Evolutionary conservation across 2,888 invertebrate species (phyloP).

Genomic region (Mycogona germanica): DNA sequence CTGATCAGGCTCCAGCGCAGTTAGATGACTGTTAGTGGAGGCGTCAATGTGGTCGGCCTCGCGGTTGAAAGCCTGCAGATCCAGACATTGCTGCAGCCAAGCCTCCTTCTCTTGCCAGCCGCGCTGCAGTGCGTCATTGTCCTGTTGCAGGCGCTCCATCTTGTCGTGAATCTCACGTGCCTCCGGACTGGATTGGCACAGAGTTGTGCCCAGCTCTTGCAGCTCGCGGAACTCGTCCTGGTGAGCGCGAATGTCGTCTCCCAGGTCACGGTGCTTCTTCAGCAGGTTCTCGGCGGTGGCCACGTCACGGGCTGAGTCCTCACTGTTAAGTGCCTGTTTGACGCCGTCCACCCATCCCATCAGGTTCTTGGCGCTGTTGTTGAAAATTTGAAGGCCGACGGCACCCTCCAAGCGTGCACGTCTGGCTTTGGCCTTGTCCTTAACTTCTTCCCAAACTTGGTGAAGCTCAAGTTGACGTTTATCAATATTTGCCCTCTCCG

Average conservation of each 20-base stretch:
- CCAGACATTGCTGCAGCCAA: conserved; percentile 72
- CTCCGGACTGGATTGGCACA: conserved; percentile 48
- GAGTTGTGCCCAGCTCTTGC: conserved; percentile 32
- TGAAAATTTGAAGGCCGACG: conserved; percentile 89
- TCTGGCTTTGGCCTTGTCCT: conserved; percentile 70
- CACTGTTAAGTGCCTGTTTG: conserved; percentile 63
- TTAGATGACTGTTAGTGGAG: conserved; percentile 83
- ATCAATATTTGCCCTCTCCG: conserved; percentile 74
- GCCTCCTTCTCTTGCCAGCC: conserved; percentile 78
- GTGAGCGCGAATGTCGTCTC: conserved; percentile 79
- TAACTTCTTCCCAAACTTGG: conserved; percentile 75
- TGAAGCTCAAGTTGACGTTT: conserved; percentile 70
- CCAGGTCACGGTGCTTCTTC: conserved; percentile 81
- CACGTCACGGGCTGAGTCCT: conserved; percentile 72
- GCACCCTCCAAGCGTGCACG: conserved; percentile 79
- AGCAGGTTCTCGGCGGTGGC: conserved; percentile 80
- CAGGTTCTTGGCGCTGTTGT: conserved; percentile 62
- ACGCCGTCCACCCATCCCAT: conserved; percentile 70
- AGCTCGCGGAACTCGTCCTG: conserved; percentile 52
- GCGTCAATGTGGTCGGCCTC: conserved; percentile 97
- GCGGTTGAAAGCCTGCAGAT: conserved; percentile 81
- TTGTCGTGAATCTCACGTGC: conserved; percentile 62
- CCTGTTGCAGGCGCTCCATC: conserved; percentile 55
- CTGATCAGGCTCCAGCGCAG: conserved; percentile 77
- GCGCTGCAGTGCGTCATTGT: conserved; percentile 59